These are phyloP conservation scores for Malachius bipustulatus DNA, from an alignment of 2,888 invertebrate species.

Conservation along the genomic window DNA sequence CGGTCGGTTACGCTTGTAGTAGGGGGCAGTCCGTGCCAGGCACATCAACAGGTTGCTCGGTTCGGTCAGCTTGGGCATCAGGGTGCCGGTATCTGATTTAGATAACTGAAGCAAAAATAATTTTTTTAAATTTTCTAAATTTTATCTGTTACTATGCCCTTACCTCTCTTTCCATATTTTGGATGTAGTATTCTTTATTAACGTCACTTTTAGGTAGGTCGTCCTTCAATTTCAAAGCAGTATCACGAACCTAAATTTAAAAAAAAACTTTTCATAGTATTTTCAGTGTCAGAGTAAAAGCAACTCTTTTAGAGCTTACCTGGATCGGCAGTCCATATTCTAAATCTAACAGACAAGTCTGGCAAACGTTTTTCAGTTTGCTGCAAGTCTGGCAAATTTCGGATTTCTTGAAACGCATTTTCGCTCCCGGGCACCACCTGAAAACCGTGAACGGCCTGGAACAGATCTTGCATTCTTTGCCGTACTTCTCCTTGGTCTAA, in stretches of 20 bases:
- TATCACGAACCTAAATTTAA: slow-evolving; percentile 57
- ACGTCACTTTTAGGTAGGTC: slow-evolving; percentile 88
- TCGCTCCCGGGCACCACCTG: slow-evolving; percentile 90
- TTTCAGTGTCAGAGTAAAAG: neutral
- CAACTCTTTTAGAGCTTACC: slow-evolving; percentile 24
- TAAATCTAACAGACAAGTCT: slow-evolving; percentile 86
- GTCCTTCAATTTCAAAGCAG: slow-evolving; percentile 80
- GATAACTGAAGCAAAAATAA: neutral
- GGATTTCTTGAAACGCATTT: slow-evolving; percentile 93
- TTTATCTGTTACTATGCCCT: slow-evolving; percentile 19
- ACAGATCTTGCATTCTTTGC: slow-evolving; percentile 94
- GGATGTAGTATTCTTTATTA: slow-evolving; percentile 89
- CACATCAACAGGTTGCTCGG: slow-evolving; percentile 74
- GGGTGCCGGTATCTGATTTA: slow-evolving; percentile 37
- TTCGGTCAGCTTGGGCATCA: slow-evolving; percentile 61
- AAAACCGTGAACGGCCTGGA: slow-evolving; percentile 90
- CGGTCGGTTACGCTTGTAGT: slow-evolving; percentile 88
- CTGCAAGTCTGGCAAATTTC: slow-evolving; percentile 95
- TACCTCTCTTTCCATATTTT: slow-evolving; percentile 78
- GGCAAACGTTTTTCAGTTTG: slow-evolving; percentile 90
- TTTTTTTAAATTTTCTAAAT: too few species aligned
- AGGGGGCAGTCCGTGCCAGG: slow-evolving; percentile 83
- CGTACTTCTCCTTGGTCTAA: slow-evolving; percentile 89
- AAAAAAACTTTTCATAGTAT: too few species aligned
- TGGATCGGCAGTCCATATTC: slow-evolving; percentile 83